A percentile compares a stretch with the other conserved stretches of the same genome.
phyloP scores from a whole-genome alignment of 2,113 vertebrate genomes.

The Hemicordylus capensis region DNA sequence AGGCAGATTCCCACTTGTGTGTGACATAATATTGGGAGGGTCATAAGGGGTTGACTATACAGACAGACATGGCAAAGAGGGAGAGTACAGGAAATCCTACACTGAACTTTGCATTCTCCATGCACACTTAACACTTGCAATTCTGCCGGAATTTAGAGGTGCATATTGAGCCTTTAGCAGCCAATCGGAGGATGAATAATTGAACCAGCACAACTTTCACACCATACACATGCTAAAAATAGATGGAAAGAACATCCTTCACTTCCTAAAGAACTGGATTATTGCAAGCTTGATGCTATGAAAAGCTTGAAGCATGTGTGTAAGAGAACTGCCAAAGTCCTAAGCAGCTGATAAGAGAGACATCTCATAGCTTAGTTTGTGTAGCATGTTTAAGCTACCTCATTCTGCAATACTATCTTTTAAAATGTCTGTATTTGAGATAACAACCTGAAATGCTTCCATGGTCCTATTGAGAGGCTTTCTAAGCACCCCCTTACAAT shows the following conservation, averaged over 20 bases:
- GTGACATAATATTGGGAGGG: neutral
- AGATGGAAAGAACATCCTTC: slow-evolving; percentile 2
- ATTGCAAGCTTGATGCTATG: neutral
- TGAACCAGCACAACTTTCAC: neutral
- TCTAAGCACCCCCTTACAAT: neutral
- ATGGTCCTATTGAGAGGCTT: neutral
- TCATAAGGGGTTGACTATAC: neutral
- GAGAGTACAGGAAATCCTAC: neutral
- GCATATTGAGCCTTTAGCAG: neutral
- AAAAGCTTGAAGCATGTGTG: neutral
- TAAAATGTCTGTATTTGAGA: neutral
- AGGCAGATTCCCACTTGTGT: neutral
- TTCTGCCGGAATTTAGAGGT: neutral
- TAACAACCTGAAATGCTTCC: neutral
- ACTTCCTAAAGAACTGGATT: neutral
- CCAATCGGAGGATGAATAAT: neutral
- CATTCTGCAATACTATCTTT: neutral
- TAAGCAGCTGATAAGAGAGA: neutral
- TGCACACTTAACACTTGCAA: neutral
- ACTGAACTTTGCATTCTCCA: neutral
- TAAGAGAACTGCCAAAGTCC: neutral
- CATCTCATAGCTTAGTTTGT: neutral
- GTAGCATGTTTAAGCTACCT: neutral
- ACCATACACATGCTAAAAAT: neutral
- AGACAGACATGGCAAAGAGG: neutral